Base-by-base conservation (phyloP, 2,888 invertebrate species). In the Drosophila stalkeri region DNA sequence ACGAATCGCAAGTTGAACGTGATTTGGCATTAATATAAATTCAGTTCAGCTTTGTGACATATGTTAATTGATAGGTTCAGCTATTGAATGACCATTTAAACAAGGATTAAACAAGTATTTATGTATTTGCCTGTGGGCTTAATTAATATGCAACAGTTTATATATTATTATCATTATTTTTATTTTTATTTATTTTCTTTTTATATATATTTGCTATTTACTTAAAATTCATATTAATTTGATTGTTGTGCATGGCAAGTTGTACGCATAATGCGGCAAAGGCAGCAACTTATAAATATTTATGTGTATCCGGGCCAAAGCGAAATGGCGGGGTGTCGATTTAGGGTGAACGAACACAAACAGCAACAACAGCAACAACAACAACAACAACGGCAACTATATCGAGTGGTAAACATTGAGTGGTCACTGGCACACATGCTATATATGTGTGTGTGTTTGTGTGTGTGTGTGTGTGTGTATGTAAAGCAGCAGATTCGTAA, bases 231-330 rank as follows among this genome's bases (percentile, higher is more conserved):
- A 64, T 85, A 86, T 85, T 77, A 86, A 85, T 75, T 67, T 77
- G 54, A 60, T 69, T 77, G 74, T 67, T 63, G 61, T 66, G 49
- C 49, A 31, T 64, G 54, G 39, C 3, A 54, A 56, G 72, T n/a
- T 55, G 46, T 43, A 56, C 71, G 66, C 82, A 72, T 81, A 81
- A 81, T 78, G 86, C 69, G 84, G 85, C 80, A 77, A 72, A 80
- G 74, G 80, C 80, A 77, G 23, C 65, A 79, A 83, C 79, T 86
- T 86, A 84, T 82, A 86, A 84, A 84, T 84, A 84, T 84, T 84
- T 89, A 89, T 86, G 72, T 86, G 68, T 64, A 76, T 84, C 84
- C 89, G 84, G 66, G 64, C 31, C 59, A 41, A 68, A 56, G 64
- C 49, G 56, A 56, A 76, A 73, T 77, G 57, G 51, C 64, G 62